phyloP scores from a whole-genome alignment of 2,888 invertebrate genomes.

The Argyra leucocephala region DNA sequence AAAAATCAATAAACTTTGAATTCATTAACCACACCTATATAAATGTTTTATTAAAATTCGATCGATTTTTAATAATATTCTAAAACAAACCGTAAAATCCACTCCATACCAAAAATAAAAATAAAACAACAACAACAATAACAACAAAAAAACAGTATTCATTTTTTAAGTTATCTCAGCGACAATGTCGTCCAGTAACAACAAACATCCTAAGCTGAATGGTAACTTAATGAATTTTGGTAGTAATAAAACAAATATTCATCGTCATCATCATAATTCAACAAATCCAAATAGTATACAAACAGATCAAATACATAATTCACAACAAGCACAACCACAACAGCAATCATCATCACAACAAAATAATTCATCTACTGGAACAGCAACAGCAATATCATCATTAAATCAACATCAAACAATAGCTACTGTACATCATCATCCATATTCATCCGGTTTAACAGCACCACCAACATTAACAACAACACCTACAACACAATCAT shows the following conservation, averaged over 20 bases:
- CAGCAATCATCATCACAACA: conserved; percentile 18
- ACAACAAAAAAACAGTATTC: neutral
- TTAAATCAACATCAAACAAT: conserved; percentile 36
- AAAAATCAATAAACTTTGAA: too few relatives aligned
- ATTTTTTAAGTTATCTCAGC: neutral
- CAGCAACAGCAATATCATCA: conserved; percentile 11
- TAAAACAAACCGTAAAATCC: too few relatives aligned
- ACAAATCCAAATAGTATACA: neutral
- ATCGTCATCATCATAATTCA: conserved; percentile 14
- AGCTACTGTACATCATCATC: conserved; percentile 38
- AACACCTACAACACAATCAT: neutral
- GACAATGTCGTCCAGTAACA: conserved; percentile 20
- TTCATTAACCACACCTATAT: too few relatives aligned
- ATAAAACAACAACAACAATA: neutral
- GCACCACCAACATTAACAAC: conserved; percentile 14
- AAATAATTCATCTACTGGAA: conserved; percentile 10
- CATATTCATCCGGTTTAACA: neutral
- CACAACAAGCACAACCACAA: conserved; percentile 18
- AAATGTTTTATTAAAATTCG: too few relatives aligned
- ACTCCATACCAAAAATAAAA: too few relatives aligned
- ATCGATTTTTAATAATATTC: too few relatives aligned
- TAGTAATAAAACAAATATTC: conserved; percentile 19
- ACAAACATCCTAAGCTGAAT: conserved; percentile 21
- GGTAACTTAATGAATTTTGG: conserved; percentile 20
- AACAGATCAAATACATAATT: neutral